Percentiles rank a stretch among this genome's conserved stretches.
phyloP scores from a whole-genome alignment of 1,140 invertebrate genomes.

The Diorhabda carinulata region DNA sequence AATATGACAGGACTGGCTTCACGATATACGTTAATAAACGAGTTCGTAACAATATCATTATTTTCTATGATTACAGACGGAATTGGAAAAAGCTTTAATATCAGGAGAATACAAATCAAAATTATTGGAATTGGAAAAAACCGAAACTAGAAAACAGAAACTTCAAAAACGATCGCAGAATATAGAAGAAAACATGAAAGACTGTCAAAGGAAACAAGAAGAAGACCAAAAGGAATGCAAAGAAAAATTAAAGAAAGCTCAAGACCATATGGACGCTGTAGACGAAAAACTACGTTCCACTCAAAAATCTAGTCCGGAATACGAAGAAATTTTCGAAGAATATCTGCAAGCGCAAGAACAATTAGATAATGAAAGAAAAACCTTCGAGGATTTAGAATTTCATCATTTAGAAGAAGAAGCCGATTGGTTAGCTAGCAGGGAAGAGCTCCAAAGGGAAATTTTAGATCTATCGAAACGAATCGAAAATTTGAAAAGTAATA shows the following conservation, averaged over 20 bases:
- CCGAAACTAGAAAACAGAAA: conserved; percentile 64
- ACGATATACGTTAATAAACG: no score
- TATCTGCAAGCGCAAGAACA: conserved; percentile 62
- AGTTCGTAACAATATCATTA: no score
- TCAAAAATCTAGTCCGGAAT: conserved; percentile 48
- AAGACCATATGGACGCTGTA: conserved; percentile 52
- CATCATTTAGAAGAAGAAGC: conserved; percentile 89
- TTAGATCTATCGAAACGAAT: conserved; percentile 63
- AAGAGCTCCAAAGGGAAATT: conserved; percentile 76
- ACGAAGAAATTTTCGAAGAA: conserved; percentile 57
- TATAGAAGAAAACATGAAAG: conserved; percentile 53
- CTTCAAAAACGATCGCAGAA: conserved; percentile 55
- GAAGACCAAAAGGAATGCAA: conserved; percentile 56
- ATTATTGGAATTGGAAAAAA: conserved; percentile 70
- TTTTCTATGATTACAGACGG: conserved; percentile 57
- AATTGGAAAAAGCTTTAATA: conserved; percentile 77
- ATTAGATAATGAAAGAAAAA: conserved; percentile 69
- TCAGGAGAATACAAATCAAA: conserved; percentile 77
- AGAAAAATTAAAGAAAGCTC: conserved; percentile 55
- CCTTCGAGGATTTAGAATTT: conserved; percentile 91
- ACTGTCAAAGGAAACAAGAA: conserved; percentile 53
- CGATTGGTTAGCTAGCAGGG: conserved; percentile 72
- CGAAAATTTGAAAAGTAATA: conserved; percentile 58
- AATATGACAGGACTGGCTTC: no score
- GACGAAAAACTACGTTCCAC: conserved; percentile 46